Base-by-base conservation (phyloP, 1,140 invertebrate genomes). In the Drosophila repleta region DNA sequence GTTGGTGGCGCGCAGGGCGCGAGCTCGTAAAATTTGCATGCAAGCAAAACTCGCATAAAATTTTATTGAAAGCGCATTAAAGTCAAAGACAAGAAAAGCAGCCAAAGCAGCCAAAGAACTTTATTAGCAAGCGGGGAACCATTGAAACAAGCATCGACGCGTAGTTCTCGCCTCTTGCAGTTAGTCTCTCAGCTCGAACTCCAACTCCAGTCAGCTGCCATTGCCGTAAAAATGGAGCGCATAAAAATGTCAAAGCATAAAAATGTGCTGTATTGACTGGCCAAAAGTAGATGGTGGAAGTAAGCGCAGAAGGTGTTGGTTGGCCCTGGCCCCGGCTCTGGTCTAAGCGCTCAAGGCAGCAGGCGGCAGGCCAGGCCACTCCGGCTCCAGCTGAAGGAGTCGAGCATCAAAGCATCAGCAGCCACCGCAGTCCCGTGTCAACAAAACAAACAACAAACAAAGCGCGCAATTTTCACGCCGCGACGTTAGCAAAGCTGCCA, bases 231-330 rank as follows among this genome's bases (percentile, higher is more conserved):
- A 85, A 81, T 62, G 69, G 57, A 49, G 58, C 62, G 73, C 74
- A 83, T 84, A 85, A 85, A 84, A 84, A 84, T 85, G 81, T 84
- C 82, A 84, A 77, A 81, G 82, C 81, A 84, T 85, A 77, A 84
- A 83, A 83, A 85, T 83, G 76, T 63, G 67, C 37, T 62, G 52
- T 64, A 46, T 71, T 71, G 68, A 71, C 68, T 71, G 53, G 53
- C 53, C 76, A 56, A 70, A 64, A 64, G 76, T 48, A 48, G 48
- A 43, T 21, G 64, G 64, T 62, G 46, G 63, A 37, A 35, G 26
- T 45, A 52, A 29, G 39, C 48, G 60, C 57, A 53, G 48, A 84
- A 80, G 81, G 76, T 85, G 74, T 84, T 74, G 63, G 73, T 17
- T 67, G 62, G 72, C 7, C 2, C 24, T 29, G 26, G 3, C 4